Conservation (phyloP, 2,113 vertebrate species). For the Thermophis baileyi region DNA sequence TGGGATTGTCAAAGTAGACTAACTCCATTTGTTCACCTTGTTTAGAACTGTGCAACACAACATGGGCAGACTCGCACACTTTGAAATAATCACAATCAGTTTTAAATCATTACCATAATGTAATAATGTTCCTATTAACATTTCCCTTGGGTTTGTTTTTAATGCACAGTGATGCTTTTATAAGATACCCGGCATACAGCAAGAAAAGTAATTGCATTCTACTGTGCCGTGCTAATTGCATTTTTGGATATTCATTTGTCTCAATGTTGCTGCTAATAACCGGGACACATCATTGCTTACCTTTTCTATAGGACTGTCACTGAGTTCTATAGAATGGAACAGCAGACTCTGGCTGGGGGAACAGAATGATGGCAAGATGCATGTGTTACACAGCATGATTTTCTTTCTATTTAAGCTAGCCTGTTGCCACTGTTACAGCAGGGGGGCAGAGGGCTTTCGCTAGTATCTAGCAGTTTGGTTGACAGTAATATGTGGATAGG, state of each 20-base stretch:
- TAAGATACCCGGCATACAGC: neutral
- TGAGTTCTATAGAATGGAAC: neutral
- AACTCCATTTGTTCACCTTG: neutral
- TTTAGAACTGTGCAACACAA: neutral
- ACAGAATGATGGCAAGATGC: neutral
- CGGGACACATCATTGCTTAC: neutral
- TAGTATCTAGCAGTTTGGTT: neutral
- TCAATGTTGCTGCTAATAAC: neutral
- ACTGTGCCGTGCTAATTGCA: neutral
- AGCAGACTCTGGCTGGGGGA: neutral
- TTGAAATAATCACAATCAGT: neutral
- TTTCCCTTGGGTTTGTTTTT: neutral
- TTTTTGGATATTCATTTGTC: neutral
- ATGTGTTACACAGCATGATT: neutral
- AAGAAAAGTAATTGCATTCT: neutral
- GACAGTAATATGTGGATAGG: neutral
- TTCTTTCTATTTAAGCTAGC: neutral
- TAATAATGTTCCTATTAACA: neutral
- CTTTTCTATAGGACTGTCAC: neutral
- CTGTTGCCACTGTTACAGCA: neutral
- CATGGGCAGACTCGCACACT: neutral
- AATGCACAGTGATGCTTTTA: neutral
- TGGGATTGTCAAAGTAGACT: neutral
- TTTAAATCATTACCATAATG: neutral
- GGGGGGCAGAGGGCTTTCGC: neutral